Evolutionary conservation across 2,113 vertebrate genomes (phyloP).

Genomic region (Nannobrachium achirus): DNA sequence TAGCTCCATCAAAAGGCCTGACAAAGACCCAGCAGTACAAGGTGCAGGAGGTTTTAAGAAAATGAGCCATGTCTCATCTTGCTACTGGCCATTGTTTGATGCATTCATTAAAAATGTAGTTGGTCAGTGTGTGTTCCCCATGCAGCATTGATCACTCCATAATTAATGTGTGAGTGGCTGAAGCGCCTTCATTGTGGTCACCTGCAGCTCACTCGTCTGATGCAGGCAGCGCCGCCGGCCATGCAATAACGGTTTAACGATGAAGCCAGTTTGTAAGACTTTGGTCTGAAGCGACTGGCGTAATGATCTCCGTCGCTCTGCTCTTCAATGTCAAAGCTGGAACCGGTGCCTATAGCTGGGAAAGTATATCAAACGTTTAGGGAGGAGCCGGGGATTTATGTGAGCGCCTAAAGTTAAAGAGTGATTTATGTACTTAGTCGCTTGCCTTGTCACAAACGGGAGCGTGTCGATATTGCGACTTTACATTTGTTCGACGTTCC

Average conservation of each 20-base stretch:
- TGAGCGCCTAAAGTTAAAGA: too few species aligned
- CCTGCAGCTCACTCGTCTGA: conserved; percentile 15
- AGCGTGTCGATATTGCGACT: too few species aligned
- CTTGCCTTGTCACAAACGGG: too few species aligned
- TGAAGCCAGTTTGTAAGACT: background rate
- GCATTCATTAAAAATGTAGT: conserved; percentile 44
- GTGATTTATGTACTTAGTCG: too few species aligned
- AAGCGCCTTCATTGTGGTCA: background rate
- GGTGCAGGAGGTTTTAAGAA: conserved; percentile 5
- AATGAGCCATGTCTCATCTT: conserved; percentile 16
- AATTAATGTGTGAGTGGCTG: conserved; percentile 46
- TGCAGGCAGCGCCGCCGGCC: conserved; percentile 1
- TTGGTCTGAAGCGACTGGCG: too few species aligned
- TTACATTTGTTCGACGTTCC: too few species aligned
- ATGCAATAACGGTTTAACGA: conserved; percentile 24
- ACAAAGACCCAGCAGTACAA: conserved; percentile 13
- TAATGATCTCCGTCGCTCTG: too few species aligned
- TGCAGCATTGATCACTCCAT: conserved; percentile 38
- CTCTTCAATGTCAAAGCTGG: too few species aligned
- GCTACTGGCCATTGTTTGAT: conserved; percentile 36
- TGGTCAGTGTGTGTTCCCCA: conserved; percentile 40
- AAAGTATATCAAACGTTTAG: too few species aligned
- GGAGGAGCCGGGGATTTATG: too few species aligned
- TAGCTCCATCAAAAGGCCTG: conserved; percentile 24
- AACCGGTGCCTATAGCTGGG: too few species aligned